phyloP scores from a whole-genome alignment of 2,888 invertebrate genomes.

The Thyatira batis region DNA sequence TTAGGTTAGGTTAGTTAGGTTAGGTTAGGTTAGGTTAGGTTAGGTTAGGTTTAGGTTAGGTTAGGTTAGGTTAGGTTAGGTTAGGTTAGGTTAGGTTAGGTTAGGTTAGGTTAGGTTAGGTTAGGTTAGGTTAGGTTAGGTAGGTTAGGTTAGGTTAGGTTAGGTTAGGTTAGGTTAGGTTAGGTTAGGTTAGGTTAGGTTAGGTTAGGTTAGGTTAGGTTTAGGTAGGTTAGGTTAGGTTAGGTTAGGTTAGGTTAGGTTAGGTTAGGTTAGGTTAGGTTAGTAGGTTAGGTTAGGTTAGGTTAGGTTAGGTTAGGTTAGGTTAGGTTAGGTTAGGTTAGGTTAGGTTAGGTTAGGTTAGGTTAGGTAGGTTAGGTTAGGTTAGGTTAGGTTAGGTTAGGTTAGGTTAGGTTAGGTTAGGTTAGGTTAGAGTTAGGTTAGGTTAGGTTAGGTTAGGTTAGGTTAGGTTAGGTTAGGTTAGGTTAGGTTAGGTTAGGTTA shows the following conservation, averaged over 20 bases:
- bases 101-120: constrained; percentile 14
- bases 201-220: constrained; percentile 14
- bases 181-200: constrained; percentile 14
- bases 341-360: constrained; percentile 25
- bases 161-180: constrained; percentile 15
- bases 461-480: constrained; percentile 31
- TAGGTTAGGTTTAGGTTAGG: constrained; percentile 18
- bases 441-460: constrained; percentile 28
- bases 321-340: constrained; percentile 25
- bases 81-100: constrained; percentile 20
- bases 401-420: no score
- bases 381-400: constrained; percentile 25
- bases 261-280: constrained; percentile 23
- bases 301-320: constrained; percentile 22
- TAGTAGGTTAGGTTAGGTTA: no score
- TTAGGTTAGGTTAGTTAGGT: constrained; percentile 9
- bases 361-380: constrained; percentile 22
- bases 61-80: no score
- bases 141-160: no score
- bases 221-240: constrained; percentile 21
- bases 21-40: no score
- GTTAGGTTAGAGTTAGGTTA: constrained; percentile 25
- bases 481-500: constrained; percentile 26
- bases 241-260: constrained; percentile 26
- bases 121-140: constrained; percentile 20